A percentile compares a stretch with the other conserved stretches of the same genome.
phyloP scores from a whole-genome alignment of 2,888 invertebrate genomes.

The Archips xylosteana region DNA sequence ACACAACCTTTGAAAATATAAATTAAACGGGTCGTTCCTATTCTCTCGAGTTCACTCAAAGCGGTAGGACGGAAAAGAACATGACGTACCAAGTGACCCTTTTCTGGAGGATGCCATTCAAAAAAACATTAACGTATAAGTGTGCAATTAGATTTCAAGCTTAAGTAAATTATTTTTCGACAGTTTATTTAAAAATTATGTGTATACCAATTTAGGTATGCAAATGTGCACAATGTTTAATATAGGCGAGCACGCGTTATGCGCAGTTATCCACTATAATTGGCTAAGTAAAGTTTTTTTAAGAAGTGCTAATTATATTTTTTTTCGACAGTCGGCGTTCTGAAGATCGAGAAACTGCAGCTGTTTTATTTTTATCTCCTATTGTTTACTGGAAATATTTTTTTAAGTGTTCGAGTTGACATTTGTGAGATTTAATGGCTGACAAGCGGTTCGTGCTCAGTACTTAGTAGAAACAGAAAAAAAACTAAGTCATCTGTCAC shows the following conservation, averaged over 20 bases:
- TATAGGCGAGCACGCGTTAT: background rate
- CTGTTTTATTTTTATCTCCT: too few relatives aligned
- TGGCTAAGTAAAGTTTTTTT: too few relatives aligned
- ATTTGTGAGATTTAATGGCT: too few relatives aligned
- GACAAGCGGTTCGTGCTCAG: too few relatives aligned
- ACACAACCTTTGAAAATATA: background rate
- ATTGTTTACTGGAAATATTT: too few relatives aligned
- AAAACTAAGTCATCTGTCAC: too few relatives aligned
- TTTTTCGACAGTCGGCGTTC: too few relatives aligned
- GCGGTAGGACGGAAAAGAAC: slow-evolving; percentile 14
- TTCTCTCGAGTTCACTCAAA: background rate
- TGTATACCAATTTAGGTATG: background rate
- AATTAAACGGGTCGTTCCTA: background rate
- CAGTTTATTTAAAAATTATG: background rate
- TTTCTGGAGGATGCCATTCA: slow-evolving; percentile 13
- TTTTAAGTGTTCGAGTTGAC: too few relatives aligned
- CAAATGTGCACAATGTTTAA: background rate
- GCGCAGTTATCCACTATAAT: slow-evolving; percentile 25
- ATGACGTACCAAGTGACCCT: background rate
- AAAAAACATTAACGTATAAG: slow-evolving; percentile 15
- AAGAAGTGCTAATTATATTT: too few relatives aligned
- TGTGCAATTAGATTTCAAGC: background rate
- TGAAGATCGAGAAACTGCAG: too few relatives aligned
- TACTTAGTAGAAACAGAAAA: too few relatives aligned
- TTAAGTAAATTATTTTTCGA: background rate